phyloP scores from a whole-genome alignment of 2,888 invertebrate genomes.

The Laspeyria flexula region DNA sequence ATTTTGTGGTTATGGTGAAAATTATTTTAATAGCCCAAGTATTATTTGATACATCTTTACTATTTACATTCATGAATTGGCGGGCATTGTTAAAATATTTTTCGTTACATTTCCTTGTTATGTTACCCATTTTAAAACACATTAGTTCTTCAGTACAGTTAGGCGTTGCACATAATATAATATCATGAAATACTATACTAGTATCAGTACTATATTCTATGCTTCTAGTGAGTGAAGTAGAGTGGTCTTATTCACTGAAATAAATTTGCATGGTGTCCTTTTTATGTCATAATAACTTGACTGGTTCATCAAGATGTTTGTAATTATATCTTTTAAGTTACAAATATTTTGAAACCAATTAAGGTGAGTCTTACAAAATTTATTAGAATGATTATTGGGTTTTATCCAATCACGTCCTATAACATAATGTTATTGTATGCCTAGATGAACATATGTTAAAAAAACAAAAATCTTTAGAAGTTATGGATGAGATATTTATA shows the following conservation, averaged over 20 bases:
- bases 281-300: constrained; percentile 4
- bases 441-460: too few relatives aligned
- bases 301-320: constrained; percentile 14
- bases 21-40: constrained; percentile 20
- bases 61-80: background rate
- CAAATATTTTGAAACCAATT: constrained; percentile 21
- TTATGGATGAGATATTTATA: too few relatives aligned
- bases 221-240: constrained; percentile 41
- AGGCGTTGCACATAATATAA: constrained; percentile 46
- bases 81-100: constrained; percentile 17
- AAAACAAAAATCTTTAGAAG: too few relatives aligned
- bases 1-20: constrained; percentile 18
- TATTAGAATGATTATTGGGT: too few relatives aligned
- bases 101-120: constrained; percentile 18
- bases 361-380: constrained; percentile 9
- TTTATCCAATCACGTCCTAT: too few relatives aligned
- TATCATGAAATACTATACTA: constrained; percentile 44
- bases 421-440: too few relatives aligned
- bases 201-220: constrained; percentile 42
- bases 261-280: constrained; percentile 30
- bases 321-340: background rate
- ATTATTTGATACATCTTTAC: background rate
- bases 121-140: constrained; percentile 45
- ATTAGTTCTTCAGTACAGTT: constrained; percentile 48
- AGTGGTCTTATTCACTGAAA: constrained; percentile 15